Base-by-base conservation (phyloP, 2,797 vertebrate genomes). In the Anguilla obscura region DNA sequence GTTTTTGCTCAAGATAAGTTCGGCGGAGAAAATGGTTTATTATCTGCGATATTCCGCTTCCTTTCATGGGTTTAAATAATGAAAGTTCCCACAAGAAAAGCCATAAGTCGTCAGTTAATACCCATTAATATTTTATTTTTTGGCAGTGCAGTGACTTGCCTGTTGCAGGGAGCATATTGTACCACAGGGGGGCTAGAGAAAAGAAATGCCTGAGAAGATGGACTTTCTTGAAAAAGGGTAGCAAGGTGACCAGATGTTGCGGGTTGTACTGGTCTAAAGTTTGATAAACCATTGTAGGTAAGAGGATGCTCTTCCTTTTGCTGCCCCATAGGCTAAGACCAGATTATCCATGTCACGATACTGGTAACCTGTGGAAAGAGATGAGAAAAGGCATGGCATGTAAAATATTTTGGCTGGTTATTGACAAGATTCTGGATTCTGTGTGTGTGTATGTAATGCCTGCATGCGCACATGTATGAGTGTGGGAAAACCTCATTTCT, bases 381-480 rank as follows among this genome's bases (percentile, higher is more conserved):
- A 54, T 54, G 52, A 54, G 52, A 54, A 54, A 52, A 52, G 50
- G 50, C 50, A 52, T 52, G 50, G 9, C 50, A 54, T 54, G 0
- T 54, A 40, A 54, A 54, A 9, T 54, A 54, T 54, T 54, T 54
- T 54, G 52, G 52, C 52, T 54, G 8, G 52, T 54, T 54, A 54
- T 54, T 9, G 58, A 3, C 2, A 18, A 16, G 1, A 16, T 63
- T 14, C 18, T 14, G 18, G 58, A 18, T 14, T 60, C 0, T 60
- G 58, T 60, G 58, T 60, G 58, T 60, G 58, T 60, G 58, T n/a
- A 21, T 66, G 63, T n/a, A 40, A 2, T 66, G 63, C 6, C 3
- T 66, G 63, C 24, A 3, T 69, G n/a, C 18, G 2, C 18, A 3
- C 79, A 10, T 88, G 8, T 2, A 89, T 89, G 87, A 45, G 85